Base-by-base conservation (phyloP, 2,113 vertebrate genomes). In the Carassius carassius region DNA sequence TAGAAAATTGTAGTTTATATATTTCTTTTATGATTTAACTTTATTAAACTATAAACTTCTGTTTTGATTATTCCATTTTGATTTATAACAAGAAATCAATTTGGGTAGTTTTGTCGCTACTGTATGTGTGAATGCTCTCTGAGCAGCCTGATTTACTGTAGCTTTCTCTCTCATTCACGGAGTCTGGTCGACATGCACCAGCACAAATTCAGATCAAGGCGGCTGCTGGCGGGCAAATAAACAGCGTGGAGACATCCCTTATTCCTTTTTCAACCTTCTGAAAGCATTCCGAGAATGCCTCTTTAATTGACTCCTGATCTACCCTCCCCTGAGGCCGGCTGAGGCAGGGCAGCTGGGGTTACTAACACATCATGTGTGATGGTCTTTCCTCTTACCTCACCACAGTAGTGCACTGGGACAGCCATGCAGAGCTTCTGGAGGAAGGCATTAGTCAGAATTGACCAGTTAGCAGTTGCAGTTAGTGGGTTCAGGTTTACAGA, bases 281-380 rank as follows among this genome's bases (percentile, higher is more conserved):
- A 94, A 93, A 92, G 93, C 93, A 93, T 95, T 94, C 92, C 91
- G 85, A 90, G 91, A 91, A 93, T 93, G 90, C 90, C 88, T 80
- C 83, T 87, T 93, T 94, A 94, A 95, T 94, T 92, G 92, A 92
- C 92, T 92, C 90, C 91, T 91, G 92, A 93, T 92, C 88, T 89
- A 83, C 63, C 78, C 82, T 90, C 91, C 90, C 88, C 76, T 78
- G 89, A 86, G 86, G 88, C 23, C 51, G 32, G 44, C 35, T 13
- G 78, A 63, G 41, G 79, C 56, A 65, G 49, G 84, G 85, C 58
- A 67, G 84, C 90, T 91, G 91, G 90, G 91, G 90, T 93, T 93
- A 93, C 91, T 91, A 92, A 92, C 91, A 92, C 91, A 93, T 91
- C 92, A 92, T 88, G 89, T 87, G 91, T 76, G 88, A 84, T 88